Percentiles rank a stretch among this genome's conserved stretches.
Conservation (phyloP, 2,797 vertebrate species). For the Chelon labrosus region DNA sequence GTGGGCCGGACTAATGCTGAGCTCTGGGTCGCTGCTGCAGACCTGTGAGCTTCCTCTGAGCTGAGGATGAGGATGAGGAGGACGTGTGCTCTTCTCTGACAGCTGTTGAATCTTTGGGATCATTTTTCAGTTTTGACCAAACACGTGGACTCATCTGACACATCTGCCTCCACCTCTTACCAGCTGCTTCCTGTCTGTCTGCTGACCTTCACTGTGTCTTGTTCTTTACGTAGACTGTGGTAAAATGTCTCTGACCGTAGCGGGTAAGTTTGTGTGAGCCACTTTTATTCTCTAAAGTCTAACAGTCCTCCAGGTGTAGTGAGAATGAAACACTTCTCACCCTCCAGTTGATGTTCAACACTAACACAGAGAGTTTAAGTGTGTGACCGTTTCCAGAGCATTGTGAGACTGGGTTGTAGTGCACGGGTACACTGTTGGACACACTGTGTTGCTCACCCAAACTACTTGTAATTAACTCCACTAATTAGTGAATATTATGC, state of each 20-base stretch:
- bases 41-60: slow-evolving; percentile 47
- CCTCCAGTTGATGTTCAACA: not conserved
- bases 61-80: slow-evolving; percentile 69
- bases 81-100: slow-evolving; percentile 50
- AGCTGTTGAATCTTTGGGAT: slow-evolving; percentile 25
- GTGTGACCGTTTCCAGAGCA: no score
- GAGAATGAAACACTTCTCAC: no score
- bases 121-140: slow-evolving; percentile 11
- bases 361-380: no score
- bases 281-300: no score
- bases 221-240: not conserved
- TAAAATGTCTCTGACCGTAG: slow-evolving; percentile 72
- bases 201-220: not conserved
- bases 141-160: not conserved
- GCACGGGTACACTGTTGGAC: no score
- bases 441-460: no score
- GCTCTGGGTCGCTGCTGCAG: slow-evolving; percentile 31
- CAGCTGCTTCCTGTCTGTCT: not conserved
- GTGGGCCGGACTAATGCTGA: slow-evolving; percentile 38
- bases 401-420: no score
- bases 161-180: not conserved
- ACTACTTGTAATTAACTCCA: no score
- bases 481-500: no score
- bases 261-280: slow-evolving; percentile 61
- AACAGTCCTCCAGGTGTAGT: no score